Evolutionary conservation across 2,888 invertebrate genomes (phyloP).

Genomic region (Lasioglossum villosulum): DNA sequence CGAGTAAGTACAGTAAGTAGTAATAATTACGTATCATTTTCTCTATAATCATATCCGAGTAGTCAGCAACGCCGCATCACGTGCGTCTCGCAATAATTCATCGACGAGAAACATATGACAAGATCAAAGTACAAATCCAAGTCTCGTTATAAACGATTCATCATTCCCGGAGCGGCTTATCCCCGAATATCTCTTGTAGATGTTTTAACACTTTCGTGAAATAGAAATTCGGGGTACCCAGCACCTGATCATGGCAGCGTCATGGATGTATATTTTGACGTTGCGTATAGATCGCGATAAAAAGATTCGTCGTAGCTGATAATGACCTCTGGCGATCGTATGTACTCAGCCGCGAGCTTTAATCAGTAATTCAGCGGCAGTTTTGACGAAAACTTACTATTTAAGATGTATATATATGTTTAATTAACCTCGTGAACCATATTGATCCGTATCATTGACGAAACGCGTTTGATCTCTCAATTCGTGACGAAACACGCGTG

Average conservation of each 20-base stretch:
- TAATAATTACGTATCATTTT: neutral
- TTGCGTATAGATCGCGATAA: conserved; percentile 49
- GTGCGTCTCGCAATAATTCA: neutral
- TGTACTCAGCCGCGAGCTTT: conserved; percentile 34
- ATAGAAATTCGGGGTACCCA: conserved; percentile 19
- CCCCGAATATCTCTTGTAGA: neutral
- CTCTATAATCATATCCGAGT: neutral
- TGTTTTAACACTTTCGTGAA: conserved; percentile 26
- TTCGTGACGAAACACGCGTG: conserved; percentile 15
- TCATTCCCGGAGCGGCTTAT: neutral
- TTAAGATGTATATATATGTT: conserved; percentile 17
- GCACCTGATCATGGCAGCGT: neutral
- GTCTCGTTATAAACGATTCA: conserved; percentile 8
- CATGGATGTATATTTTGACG: conserved; percentile 21
- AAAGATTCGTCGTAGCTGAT: conserved; percentile 35
- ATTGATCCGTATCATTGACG: conserved; percentile 14
- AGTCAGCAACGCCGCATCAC: neutral
- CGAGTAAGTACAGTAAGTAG: neutral
- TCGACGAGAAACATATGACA: neutral
- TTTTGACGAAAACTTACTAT: conserved; percentile 33
- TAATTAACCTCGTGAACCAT: conserved; percentile 17
- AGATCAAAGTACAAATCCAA: conserved; percentile 3
- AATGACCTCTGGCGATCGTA: conserved; percentile 49
- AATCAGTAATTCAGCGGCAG: conserved; percentile 51
- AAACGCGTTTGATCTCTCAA: neutral